Percentiles rank a stretch among this genome's conserved stretches.
Conservation (phyloP, 2,797 vertebrate species). For the Hydrophis major region DNA sequence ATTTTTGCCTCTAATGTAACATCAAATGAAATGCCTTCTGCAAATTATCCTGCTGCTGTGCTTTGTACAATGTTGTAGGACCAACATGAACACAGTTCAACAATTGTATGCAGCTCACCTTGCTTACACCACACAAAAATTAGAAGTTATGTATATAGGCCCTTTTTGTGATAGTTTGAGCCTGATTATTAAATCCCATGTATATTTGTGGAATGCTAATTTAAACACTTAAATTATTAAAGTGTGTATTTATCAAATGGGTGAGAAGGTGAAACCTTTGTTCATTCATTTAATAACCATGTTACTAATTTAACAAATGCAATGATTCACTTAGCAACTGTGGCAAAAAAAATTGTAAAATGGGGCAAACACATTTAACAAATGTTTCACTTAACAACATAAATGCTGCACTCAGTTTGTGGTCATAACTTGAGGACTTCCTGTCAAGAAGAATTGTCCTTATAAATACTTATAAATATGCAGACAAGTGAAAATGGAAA, state of each 20-base stretch:
- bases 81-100: slow-evolving; percentile 78
- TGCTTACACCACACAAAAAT: slow-evolving; percentile 74
- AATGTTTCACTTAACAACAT: too few species aligned
- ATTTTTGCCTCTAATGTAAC: slow-evolving; percentile 62
- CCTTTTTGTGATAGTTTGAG: slow-evolving; percentile 77
- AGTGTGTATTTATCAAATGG: slow-evolving; percentile 82
- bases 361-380: too few species aligned
- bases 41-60: slow-evolving; percentile 78
- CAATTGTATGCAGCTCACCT: slow-evolving; percentile 71
- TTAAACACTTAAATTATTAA: slow-evolving; percentile 97
- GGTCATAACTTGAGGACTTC: too few species aligned
- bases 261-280: slow-evolving; percentile 70
- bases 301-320: too few species aligned
- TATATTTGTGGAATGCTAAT: slow-evolving; percentile 98
- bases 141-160: slow-evolving; percentile 82
- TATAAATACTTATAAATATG: background rate
- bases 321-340: too few species aligned
- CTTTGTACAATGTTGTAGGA: slow-evolving; percentile 81
- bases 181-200: slow-evolving; percentile 76
- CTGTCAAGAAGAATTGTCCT: background rate
- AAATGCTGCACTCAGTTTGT: too few species aligned
- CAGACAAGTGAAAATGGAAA: background rate
- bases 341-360: too few species aligned
- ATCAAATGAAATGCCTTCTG: slow-evolving; percentile 84
- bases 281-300: too few species aligned